Base-by-base conservation (phyloP, 1,140 invertebrate genomes). In the Ips nitidus region DNA sequence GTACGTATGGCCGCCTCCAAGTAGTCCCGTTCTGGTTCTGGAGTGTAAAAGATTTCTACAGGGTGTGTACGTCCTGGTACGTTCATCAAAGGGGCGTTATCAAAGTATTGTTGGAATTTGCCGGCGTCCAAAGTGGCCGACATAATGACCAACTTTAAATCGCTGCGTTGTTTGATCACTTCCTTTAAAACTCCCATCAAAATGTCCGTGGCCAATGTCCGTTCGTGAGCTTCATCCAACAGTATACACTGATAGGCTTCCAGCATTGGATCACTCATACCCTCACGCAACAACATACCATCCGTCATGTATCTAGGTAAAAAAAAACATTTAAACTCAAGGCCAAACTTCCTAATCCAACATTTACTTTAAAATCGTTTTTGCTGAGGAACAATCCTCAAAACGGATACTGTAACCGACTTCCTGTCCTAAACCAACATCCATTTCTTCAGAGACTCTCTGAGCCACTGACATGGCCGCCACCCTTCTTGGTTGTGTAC, bases 361-460 rank as follows among this genome's bases (percentile, higher is more conserved):
- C 7, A 70, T 61, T 75, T 73, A 81, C 78, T 92, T 91, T 0
- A 92, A 82, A 50, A 98, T 83, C 0, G 98, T 99, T 81, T 94
- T 95, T 0, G 94, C 86, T 8, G 94, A 95, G 37, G 97, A 98
- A 77, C 97, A 99, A 83, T 99, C 98, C 84, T 99, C 98, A 81
- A 99, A 99, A 86, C 98, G 92, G 76, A 99, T 99, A 77, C 93
- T 98, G 81, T 99, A 99, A 67, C 98, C 98, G 22, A 99, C 98
- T 86, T 98, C 94, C 78, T 95, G 90, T 5, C 98, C 90, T 37
- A 99, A 83, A 47, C 86, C 87, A 1, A 99, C 97, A 83, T 99
- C 98, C 97, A 99, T 98, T 85, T 99, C 98, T 81, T 99, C 97
- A 0, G 97, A 96, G 0, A 99, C 97, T 82, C 98, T 86, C 78